Evolutionary conservation across 2,888 invertebrate species (phyloP), one percentile per base, ranked within the genome.

Genomic region (Gisinianus flammeolus): DNA sequence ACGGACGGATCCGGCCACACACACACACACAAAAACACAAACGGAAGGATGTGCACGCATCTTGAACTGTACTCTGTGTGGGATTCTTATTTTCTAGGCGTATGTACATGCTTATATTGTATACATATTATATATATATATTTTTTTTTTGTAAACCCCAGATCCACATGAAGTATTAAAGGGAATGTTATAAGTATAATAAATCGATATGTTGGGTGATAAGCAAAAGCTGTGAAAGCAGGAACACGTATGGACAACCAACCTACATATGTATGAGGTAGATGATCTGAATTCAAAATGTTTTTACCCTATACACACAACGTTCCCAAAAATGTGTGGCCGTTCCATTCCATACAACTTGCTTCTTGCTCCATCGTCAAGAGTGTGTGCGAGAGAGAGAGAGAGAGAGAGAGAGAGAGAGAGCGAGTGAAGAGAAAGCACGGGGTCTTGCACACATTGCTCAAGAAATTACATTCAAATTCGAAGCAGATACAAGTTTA

Each of bases 391-490:
- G n/a, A n/a, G n/a, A n/a, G n/a, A n/a, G n/a, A n/a, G n/a, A n/a
- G n/a, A n/a, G n/a, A n/a, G n/a, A n/a, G n/a, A n/a, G n/a, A n/a
- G n/a, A n/a, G n/a, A n/a, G n/a, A n/a, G 35, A 44, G 2, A 44
- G 19, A 16, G 44, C 2, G 44, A 44, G 44, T 2, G 19, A 44
- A 44, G 44, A 44, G 44, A 44, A 44, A 44, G 44, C 6, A 35
- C 35, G 12, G n/a, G n/a, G n/a, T n/a, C n/a, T n/a, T 35, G 12
- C 35, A 35, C 12, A 35, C 35, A 35, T 35, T 26, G 62, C 0
- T 3, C 28, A 68, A 68, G 35, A 22, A 68, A 68, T 31, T 19
- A 44, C n/a, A 68, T 68, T 68, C 68, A 68, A 68, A 35, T 68
- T 68, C 68, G 24, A 44, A 44, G 68, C 68, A 68, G 35, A 68